Evolutionary conservation across 1,140 invertebrate species (phyloP), one percentile per base, ranked within the genome.

Genomic region (Metopolophium dirhodum): DNA sequence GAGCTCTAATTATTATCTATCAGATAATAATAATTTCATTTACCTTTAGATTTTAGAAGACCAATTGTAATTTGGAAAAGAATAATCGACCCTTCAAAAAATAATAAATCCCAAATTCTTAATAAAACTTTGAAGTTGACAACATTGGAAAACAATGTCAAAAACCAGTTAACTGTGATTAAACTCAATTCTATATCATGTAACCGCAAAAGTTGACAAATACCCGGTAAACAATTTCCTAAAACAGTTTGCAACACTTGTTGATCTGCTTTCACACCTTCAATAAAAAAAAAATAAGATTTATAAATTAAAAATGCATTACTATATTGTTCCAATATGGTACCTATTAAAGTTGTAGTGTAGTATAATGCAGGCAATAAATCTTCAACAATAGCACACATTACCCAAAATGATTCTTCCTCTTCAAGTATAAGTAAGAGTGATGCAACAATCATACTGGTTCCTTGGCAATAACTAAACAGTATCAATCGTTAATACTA

Each of bases 351-450:
- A 61, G 98, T 99, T 93, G 98, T 98, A 88, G 98, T 99, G 95
- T 99, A 99, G 96, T 99, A 99, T 11, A 98, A 99, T 93, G 99
- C 98, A 92, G 99, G 99, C 93, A 99, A 96, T 35, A 99, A 96
- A 96, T 99, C 99, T 96, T 99, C 99, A 22, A 99, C 98, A 94
- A 99, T 98, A 26, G 98, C 98, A 94, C 98, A 98, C 98, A 99
- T 98, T 95, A 99, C 97, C 99, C 99, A 99, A 96, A 99, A 99
- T 90, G 98, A 97, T 96, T 99, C 99, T 96, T 99, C 99, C 96
- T 99, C 99, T 96, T 99, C 99, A 96, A 99, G 96, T 90, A 99
- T 97, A 1, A 99, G 96, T 93, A 99, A 95, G 47, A 99, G 96
- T 87, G 98, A 98, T n/a, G 99, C 98, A 83, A 98, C 98, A 95